Conservation (phyloP, 2,797 vertebrate genomes). For the Cephalopachus bancanus region DNA sequence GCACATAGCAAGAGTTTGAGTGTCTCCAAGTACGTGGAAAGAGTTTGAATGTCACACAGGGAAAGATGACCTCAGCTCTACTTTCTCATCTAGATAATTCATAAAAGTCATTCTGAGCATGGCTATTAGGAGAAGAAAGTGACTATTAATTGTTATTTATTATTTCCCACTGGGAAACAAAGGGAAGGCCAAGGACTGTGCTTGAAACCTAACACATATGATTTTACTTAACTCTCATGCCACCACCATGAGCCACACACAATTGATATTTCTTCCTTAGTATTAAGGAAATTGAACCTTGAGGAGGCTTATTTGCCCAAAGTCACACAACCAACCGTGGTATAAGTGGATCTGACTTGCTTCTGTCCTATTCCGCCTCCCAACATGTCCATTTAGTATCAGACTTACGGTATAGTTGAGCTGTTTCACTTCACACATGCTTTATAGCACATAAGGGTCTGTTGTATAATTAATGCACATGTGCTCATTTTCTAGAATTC, state of each 20-base stretch:
- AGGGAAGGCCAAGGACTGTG: neutral
- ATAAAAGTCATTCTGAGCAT: neutral
- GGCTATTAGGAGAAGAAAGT: neutral
- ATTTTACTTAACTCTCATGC: neutral
- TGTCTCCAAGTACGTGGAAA: neutral
- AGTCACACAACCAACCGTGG: neutral
- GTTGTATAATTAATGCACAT: neutral
- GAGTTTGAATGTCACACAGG: neutral
- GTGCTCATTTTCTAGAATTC: constrained; percentile 33
- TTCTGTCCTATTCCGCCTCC: neutral
- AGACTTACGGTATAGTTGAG: neutral
- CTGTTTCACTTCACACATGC: neutral
- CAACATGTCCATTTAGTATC: neutral
- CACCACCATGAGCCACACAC: fast-evolving
- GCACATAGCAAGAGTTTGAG: neutral
- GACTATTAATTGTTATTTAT: neutral
- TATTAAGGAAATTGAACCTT: neutral
- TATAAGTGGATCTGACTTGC: neutral
- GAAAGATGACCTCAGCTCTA: neutral
- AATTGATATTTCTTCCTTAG: neutral
- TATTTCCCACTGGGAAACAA: neutral
- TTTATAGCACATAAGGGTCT: constrained; percentile 12
- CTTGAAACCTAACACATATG: neutral
- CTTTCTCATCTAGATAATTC: neutral
- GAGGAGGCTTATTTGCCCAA: neutral